Conservation (phyloP, 2,888 invertebrate genomes). For the Epiperipatus broadwayi region DNA sequence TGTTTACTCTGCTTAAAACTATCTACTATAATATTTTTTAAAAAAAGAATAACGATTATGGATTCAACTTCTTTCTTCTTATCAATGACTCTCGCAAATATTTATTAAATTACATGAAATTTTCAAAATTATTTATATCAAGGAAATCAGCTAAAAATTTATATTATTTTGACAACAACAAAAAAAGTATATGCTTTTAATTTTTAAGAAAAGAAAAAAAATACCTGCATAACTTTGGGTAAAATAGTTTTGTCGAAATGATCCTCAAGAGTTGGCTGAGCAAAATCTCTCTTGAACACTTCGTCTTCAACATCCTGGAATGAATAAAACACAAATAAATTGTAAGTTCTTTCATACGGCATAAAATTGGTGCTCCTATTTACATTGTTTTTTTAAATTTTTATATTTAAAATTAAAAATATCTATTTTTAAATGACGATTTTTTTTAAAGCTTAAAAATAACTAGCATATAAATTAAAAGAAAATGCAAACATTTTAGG, state of each 20-base stretch:
- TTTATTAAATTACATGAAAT: constrained; percentile 8
- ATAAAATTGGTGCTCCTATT: too few relatives aligned
- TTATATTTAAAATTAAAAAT: too few relatives aligned
- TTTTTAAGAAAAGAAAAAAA: constrained; percentile 15
- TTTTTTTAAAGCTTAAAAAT: too few relatives aligned
- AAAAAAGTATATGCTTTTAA: constrained; percentile 10
- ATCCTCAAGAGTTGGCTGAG: constrained; percentile 89
- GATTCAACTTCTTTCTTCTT: too few relatives aligned
- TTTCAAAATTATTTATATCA: not conserved
- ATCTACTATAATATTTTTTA: too few relatives aligned
- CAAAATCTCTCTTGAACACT: constrained; percentile 76
- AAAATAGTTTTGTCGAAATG: constrained; percentile 96
- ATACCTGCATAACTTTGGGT: constrained; percentile 92
- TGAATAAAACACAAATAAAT: constrained; percentile 13
- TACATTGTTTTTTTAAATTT: too few relatives aligned
- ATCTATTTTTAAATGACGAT: too few relatives aligned
- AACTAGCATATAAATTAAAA: too few relatives aligned
- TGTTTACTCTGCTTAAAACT: too few relatives aligned
- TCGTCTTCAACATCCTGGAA: constrained; percentile 61
- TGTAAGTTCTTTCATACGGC: constrained; percentile 4
- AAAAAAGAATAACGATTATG: too few relatives aligned
- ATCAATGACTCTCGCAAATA: too few relatives aligned
- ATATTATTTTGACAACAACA: too few relatives aligned
- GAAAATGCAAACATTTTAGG: not conserved
- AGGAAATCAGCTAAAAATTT: not conserved